phyloP scores from a whole-genome alignment of 2,797 vertebrate species.

The Hoplostethus atlanticus region DNA sequence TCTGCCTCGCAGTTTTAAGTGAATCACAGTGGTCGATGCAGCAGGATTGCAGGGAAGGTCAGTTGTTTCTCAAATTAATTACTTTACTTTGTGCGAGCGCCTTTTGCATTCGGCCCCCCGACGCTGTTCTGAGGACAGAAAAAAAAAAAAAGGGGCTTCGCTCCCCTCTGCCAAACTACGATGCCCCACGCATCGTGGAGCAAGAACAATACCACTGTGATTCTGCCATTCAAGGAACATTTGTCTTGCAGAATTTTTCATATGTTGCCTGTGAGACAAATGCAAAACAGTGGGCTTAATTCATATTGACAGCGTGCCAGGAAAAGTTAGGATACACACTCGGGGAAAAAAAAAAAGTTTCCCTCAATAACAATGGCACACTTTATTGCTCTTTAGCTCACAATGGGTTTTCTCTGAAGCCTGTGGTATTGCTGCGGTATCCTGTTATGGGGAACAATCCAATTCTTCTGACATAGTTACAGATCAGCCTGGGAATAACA shows the following conservation, averaged over 20 bases:
- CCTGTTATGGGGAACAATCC: constrained; percentile 83
- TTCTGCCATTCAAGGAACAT: constrained; percentile 44
- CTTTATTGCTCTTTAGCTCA: constrained; percentile 80
- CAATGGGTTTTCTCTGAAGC: constrained; percentile 75
- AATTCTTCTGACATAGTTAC: constrained; percentile 77
- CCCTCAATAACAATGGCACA: constrained; percentile 81
- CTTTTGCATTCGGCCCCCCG: constrained; percentile 46
- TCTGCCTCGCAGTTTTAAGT: constrained; percentile 59
- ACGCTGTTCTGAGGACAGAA: constrained; percentile 31
- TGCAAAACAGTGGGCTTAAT: constrained; percentile 66
- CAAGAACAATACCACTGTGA: constrained; percentile 35
- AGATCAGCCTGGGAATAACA: constrained; percentile 77
- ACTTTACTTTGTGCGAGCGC: constrained; percentile 51
- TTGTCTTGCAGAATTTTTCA: constrained; percentile 58
- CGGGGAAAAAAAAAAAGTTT: constrained; percentile 49
- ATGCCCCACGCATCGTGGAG: constrained; percentile 38
- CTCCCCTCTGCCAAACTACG: constrained; percentile 32
- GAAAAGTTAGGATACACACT: constrained; percentile 72
- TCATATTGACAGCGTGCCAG: constrained; percentile 70
- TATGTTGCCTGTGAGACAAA: constrained; percentile 59
- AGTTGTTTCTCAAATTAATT: constrained; percentile 76
- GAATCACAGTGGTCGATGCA: constrained; percentile 49
- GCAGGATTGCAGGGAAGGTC: constrained; percentile 70
- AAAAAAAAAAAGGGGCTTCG: constrained; percentile 39
- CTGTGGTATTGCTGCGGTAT: constrained; percentile 80